Base-by-base conservation (phyloP, 64 coral and sea anemone genomes). In the Stichodactyla helianthus region DNA sequence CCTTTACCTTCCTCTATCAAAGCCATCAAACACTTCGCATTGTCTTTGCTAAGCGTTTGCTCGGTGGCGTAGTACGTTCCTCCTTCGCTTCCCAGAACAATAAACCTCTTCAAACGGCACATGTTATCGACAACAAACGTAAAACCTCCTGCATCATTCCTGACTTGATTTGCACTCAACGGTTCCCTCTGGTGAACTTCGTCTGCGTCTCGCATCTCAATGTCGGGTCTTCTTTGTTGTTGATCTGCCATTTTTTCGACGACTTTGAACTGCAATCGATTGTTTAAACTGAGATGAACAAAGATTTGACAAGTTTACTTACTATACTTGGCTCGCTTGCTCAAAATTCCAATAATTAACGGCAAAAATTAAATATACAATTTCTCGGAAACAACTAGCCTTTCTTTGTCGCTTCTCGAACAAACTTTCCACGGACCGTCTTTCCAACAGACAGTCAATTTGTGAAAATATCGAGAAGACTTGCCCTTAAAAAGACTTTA, bases 81-180 rank as follows among this genome's bases (percentile, higher is more conserved):
- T 10, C 86, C 85, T 77, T 98, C 96, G 50, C 79, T 90, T 50
- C 96, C 96, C 10, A 98, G 71, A 0, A 98, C 92, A 13, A 98
- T 87, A 23, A 98, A 98, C 13, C 96, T 90, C 44, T 59, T 60
- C 2, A 98, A 82, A 77, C 96, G 84, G 50, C 86, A 88, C 61
- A 92, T 82, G 70, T 98, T 92, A 84, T 94, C 90, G 1, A 98
- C 71, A 10, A 55, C 84, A 82, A 88, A 98, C 19, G 82, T 84
- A 85, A 74, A 85, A 9, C 96, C 96, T 11, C 93, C 96, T 6
- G 96, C 96, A 6, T 87, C 62, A 77, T 98, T 98, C 6, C 11
- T 17, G 2, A 98, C 90, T 84, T 98, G 87, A 16, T 86, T 81
- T 35, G 63, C 79, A 51, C 57, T 71, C 50, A 93, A 64, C 19